phyloP scores from a whole-genome alignment of 2,113 vertebrate species.

The Illadopsis cleaveri region DNA sequence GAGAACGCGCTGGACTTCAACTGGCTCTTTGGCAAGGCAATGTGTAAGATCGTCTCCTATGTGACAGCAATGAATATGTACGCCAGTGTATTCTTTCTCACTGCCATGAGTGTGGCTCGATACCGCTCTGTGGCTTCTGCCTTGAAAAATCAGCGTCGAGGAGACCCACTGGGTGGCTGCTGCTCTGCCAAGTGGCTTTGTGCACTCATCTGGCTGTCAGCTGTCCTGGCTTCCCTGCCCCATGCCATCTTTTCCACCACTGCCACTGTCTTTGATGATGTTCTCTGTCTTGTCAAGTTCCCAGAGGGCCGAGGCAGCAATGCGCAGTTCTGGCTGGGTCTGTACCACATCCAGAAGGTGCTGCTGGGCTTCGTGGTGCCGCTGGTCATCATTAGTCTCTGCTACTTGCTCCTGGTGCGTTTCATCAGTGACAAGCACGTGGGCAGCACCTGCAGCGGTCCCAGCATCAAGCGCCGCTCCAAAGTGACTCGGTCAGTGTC shows the following conservation, averaged over 20 bases:
- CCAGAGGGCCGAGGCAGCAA: constrained; percentile 78
- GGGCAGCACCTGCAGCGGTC: constrained; percentile 67
- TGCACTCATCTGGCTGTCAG: constrained; percentile 82
- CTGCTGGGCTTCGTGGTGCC: constrained; percentile 91
- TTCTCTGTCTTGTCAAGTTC: constrained; percentile 91
- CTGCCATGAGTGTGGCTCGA: constrained; percentile 92
- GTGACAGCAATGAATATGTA: constrained; percentile 98
- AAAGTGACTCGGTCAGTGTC: constrained; percentile 93
- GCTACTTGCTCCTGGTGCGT: constrained; percentile 88
- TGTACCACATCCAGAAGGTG: constrained; percentile 94
- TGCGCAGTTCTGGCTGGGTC: constrained; percentile 89
- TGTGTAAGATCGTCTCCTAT: constrained; percentile 93
- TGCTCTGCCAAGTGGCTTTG: constrained; percentile 82
- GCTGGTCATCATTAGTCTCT: constrained; percentile 82
- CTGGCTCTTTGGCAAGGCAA: constrained; percentile 91
- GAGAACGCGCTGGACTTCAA: constrained; percentile 94
- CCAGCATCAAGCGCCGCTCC: constrained; percentile 83
- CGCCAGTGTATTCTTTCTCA: constrained; percentile 97
- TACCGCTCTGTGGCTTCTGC: constrained; percentile 91
- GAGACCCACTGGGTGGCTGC: constrained; percentile 18
- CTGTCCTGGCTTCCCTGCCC: constrained; percentile 85
- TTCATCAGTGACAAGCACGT: constrained; percentile 73
- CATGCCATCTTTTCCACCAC: constrained; percentile 93
- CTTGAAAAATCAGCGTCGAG: constrained; percentile 75
- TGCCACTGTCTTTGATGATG: constrained; percentile 82